A percentile compares a stretch with the other conserved stretches of the same genome.
phyloP scores from a whole-genome alignment of 1,140 invertebrate genomes.

The Tachypleus tridentatus region DNA sequence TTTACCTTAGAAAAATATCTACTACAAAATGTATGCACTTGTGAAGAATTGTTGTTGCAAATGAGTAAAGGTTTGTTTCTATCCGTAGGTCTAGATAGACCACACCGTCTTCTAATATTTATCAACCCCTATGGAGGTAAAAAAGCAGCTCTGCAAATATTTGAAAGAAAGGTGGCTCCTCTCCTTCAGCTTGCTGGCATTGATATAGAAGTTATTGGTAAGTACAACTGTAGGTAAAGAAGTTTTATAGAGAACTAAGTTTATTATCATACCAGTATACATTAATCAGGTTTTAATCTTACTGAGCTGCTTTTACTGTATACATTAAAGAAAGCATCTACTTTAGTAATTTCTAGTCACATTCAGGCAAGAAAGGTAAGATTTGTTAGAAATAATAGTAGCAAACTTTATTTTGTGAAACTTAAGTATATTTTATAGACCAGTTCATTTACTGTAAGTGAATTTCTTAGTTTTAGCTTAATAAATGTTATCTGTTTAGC shows the following conservation, averaged over 20 bases:
- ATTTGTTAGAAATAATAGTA: background rate
- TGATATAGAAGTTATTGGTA: slow-evolving; percentile 37
- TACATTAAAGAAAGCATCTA: background rate
- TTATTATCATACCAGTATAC: background rate
- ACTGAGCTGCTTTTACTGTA: background rate
- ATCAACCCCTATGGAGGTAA: slow-evolving; percentile 78
- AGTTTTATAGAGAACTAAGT: background rate
- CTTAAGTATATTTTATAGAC: too few species aligned
- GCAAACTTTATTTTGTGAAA: too few species aligned
- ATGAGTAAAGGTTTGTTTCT: background rate
- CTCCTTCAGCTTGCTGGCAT: slow-evolving; percentile 60
- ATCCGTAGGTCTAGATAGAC: slow-evolving; percentile 46
- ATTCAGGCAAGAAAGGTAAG: background rate
- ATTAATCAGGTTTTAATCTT: background rate
- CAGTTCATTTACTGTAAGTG: too few species aligned
- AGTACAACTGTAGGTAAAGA: slow-evolving; percentile 10
- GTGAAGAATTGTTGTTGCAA: too few species aligned
- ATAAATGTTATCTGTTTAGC: too few species aligned
- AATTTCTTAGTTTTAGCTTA: too few species aligned
- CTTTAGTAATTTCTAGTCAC: background rate
- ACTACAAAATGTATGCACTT: too few species aligned
- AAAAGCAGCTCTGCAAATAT: slow-evolving; percentile 56
- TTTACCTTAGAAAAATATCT: too few species aligned
- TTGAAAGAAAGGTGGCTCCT: slow-evolving; percentile 53
- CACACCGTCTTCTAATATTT: slow-evolving; percentile 59